Base-by-base conservation (phyloP, 2,113 vertebrate species). In the Taxidea taxus region DNA sequence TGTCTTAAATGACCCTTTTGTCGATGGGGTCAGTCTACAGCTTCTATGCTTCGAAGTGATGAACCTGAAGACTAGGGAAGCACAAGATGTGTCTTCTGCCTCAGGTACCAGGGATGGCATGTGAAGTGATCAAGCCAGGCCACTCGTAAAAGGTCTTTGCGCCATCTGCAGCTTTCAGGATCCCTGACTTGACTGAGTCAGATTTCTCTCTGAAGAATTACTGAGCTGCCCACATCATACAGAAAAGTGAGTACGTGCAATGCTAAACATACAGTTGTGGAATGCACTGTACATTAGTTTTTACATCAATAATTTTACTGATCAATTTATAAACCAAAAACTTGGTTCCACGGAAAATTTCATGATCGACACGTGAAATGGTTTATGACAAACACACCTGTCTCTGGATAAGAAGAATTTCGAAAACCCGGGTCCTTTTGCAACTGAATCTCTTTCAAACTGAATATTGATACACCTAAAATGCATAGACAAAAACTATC, bases 371-470 rank as follows among this genome's bases (percentile, higher is more conserved):
- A 97, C 0, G 98, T 98, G 97, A 98, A 98, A 98, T 98, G 98
- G 97, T 98, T 98, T 98, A 98, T 97, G 95, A 98, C 98, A 98
- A 98, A 98, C 97, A 91, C 98, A 99, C 99, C 99, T 98, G 99
- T 99, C 97, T 99, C 99, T 97, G 99, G 99, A 98, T 99, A 99
- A 42, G 99, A 99, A 90, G 99, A 99, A 99, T 99, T 99, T 98
- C 99, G 99, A 99, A 99, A 99, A 98, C 99, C 99, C 64, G 99
- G 99, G 97, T 99, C 99, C 99, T 99, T 99, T 98, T 99, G 99
- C 98, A 99, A 98, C 68, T 99, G 99, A 98, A 99, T 99, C 97
- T 99, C 99, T 98, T 99, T 99, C 99, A 99, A 99, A 97, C 99
- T 99, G 99, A 99, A 99, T 99, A 99, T 99, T 86, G 99, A 99